A percentile compares a stretch with the other conserved stretches of the same genome.
Conservation (phyloP, 1,140 invertebrate genomes). For the Antheraea mylitta region DNA sequence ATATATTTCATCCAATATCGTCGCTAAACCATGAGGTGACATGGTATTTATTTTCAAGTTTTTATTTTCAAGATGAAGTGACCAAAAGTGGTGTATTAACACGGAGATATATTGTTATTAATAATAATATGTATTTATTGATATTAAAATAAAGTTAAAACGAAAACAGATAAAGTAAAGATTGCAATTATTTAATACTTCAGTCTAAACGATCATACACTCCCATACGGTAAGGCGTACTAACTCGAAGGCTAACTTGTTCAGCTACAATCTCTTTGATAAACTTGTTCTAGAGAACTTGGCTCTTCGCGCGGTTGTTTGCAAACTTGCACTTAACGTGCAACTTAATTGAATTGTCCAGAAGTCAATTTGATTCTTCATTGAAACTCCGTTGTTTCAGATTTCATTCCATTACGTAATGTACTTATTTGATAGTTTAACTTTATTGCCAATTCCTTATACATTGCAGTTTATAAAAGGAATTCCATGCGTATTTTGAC, state of each 20-base stretch:
- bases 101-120: too few relatives aligned
- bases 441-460: not conserved
- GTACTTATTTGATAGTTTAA: not conserved
- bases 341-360: constrained; percentile 72
- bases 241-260: constrained; percentile 57
- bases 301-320: constrained; percentile 56
- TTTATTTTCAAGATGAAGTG: too few relatives aligned
- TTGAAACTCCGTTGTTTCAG: constrained; percentile 22
- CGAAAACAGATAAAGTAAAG: not conserved
- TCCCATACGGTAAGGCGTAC: constrained; percentile 32
- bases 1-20: too few relatives aligned
- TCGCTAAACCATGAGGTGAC: too few relatives aligned
- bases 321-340: constrained; percentile 68
- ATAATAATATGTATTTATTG: too few relatives aligned
- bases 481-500: not conserved
- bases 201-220: constrained; percentile 31
- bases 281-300: constrained; percentile 59
- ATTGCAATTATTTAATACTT: constrained; percentile 5
- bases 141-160: too few relatives aligned
- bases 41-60: too few relatives aligned
- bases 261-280: constrained; percentile 73
- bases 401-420: constrained; percentile 9
- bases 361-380: constrained; percentile 65
- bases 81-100: too few relatives aligned
- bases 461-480: not conserved